Base-by-base conservation (phyloP, 1,140 invertebrate species). In the Drosophila azteca region DNA sequence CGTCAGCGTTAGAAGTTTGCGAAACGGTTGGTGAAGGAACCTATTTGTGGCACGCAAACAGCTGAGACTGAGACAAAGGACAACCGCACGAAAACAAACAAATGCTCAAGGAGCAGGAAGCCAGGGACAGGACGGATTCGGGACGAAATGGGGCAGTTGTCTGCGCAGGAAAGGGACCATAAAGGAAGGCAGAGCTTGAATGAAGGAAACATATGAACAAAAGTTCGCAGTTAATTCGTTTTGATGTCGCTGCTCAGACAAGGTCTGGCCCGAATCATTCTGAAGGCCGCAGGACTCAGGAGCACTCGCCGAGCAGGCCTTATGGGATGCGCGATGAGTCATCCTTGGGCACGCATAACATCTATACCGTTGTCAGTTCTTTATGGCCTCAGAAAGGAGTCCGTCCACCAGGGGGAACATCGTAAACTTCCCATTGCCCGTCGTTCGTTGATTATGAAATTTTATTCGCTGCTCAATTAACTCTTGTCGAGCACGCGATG, bases 401-500 rank as follows among this genome's bases (percentile, higher is more conserved):
- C 52, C 57, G 59, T 61, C 57, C 35, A 51, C 53, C 29, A 39
- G 26, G 35, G 64, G 53, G 11, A 70, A 59, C 43, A 41, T 81
- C 77, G 50, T 80, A 85, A 85, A 85, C 58, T 85, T 77, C 22
- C 31, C 60, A 80, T 85, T 84, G 63, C 68, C 44, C 61, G 71
- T 60, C 41, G 59, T 75, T 64, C 11, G 58, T 77, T 78, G 77
- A 78, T 85, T 85, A 85, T 87, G 78, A 81, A 85, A 87, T 78
- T 87, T 78, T 66, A 75, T 81, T 85, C 61, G 69, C 54, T 51
- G 73, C 81, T 53, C 82, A 87, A 87, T 87, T 85, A 85, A 85
- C 52, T 85, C 65, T 45, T 48, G 62, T 39, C 45, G 45, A 64
- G 82, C 81, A 85, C 81, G 81, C 81, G 82, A 85, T 81, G 81